A percentile compares a stretch with the other conserved stretches of the same genome.
Conservation (phyloP, 2,888 invertebrate species). For the Drosophila mercatorum region DNA sequence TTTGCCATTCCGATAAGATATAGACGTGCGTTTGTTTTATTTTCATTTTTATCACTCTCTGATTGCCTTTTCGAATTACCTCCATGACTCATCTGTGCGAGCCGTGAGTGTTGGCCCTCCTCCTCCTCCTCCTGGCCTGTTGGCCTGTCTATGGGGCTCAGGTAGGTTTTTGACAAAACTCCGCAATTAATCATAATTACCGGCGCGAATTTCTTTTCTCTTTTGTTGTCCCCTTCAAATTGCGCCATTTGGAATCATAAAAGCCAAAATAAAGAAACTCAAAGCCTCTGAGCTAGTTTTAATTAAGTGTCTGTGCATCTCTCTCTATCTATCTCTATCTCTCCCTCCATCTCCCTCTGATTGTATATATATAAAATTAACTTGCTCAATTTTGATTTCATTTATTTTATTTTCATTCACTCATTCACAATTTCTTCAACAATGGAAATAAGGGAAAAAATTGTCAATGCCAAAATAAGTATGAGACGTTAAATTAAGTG, state of each 20-base stretch:
- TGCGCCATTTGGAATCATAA: constrained; percentile 31
- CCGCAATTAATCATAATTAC: constrained; percentile 64
- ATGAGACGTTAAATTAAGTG: constrained; percentile 60
- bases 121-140: too few species aligned
- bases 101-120: neutral
- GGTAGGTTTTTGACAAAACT: constrained; percentile 9
- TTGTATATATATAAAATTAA: constrained; percentile 30
- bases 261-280: constrained; percentile 11
- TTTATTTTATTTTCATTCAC: constrained; percentile 29
- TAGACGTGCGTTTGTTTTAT: constrained; percentile 15
- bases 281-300: constrained; percentile 41
- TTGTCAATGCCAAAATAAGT: constrained; percentile 71
- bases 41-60: neutral
- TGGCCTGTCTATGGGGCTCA: neutral
- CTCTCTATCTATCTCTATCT: neutral
- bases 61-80: constrained; percentile 10
- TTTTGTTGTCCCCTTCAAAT: constrained; percentile 32
- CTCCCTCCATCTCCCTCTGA: constrained; percentile 13
- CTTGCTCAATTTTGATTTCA: constrained; percentile 48
- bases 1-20: constrained; percentile 61
- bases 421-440: constrained; percentile 62
- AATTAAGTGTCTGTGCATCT: constrained; percentile 44
- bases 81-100: constrained; percentile 42
- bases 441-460: constrained; percentile 48
- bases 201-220: constrained; percentile 35